Evolutionary conservation across 2,797 vertebrate species (phyloP), one percentile per base, ranked within the genome.

Genomic region (Falco columbarius): DNA sequence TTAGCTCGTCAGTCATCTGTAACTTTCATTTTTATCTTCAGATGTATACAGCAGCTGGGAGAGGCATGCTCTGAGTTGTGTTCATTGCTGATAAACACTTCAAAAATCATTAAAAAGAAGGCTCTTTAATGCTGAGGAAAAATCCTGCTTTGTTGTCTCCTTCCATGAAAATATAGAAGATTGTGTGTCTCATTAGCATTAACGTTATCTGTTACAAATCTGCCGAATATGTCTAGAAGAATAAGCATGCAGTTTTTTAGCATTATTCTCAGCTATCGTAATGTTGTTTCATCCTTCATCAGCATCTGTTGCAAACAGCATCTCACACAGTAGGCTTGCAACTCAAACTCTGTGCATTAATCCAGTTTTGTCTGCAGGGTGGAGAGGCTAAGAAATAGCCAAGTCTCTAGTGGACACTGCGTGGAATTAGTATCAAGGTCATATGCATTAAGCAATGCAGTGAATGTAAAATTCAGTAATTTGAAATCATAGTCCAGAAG

Each of bases 81-180:
- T 93, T 92, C n/a, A 40, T 36, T 95, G 54, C 44, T 91, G 81
- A 93, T 85, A 94, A 95, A 89, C 70, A 70, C 81, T 87, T 92
- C 44, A 95, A 65, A 96, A 95, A 58, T 68, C 75, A 61, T 88
- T 89, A 63, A 85, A 77, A 55, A 80, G 77, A 73, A 51, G 24
- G 9, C 15, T 93, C 36, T 91, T 71, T 81, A 58, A 68, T 87
- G 68, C 63, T 75, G 70, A 54, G 66, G n/a, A 66, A 46, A 86
- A 84, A 54, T 63, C 12, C 29, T 72, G n/a, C 91, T 90, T 93
- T 68, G 52, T 81, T 90, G 56, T 51, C 20, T 59, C 30, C 26
- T 86, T 95, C 55, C 21, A 32, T 91, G 23, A 76, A 90, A 63
- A 47, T 14, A 11, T 30, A 20, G 18, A 68, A 13, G 40, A 56